These are phyloP conservation scores for Emys orbicularis DNA, from an alignment of 2,797 vertebrate genomes.

Conservation along the genomic window DNA sequence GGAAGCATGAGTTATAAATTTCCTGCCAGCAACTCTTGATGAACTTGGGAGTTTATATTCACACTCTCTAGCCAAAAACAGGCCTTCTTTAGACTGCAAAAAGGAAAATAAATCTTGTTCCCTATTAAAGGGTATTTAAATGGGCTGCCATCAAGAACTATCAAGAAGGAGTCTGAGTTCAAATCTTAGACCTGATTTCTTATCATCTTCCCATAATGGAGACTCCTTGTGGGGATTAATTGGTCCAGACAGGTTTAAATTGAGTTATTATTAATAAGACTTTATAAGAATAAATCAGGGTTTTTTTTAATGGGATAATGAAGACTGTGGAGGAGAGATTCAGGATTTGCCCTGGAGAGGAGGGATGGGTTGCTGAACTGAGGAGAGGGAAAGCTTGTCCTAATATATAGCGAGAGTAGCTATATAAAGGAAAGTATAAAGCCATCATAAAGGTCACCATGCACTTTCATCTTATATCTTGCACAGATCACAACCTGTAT, in stretches of 20 bases:
- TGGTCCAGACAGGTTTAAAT: constrained; percentile 10
- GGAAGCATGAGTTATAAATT: constrained; percentile 60
- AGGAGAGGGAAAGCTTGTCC: background rate
- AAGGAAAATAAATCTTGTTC: constrained; percentile 34
- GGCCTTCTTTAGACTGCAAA: background rate
- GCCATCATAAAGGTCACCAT: background rate
- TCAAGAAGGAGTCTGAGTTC: background rate
- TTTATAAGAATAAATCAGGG: background rate
- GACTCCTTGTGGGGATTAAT: background rate
- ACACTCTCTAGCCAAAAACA: background rate
- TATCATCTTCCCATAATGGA: background rate
- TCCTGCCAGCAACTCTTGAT: constrained; percentile 50
- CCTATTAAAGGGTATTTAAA: constrained; percentile 2
- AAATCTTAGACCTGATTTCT: background rate
- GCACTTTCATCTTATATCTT: background rate
- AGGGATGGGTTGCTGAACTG: background rate
- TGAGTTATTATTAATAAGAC: background rate
- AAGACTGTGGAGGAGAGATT: background rate
- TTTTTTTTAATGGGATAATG: background rate
- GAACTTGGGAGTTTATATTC: constrained; percentile 45
- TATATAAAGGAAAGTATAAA: background rate
- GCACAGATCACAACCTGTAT: background rate
- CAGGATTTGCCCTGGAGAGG: background rate
- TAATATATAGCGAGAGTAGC: background rate
- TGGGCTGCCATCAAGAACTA: background rate